Evolutionary conservation across 2,888 invertebrate genomes (phyloP).

Genomic region (Drosophila nigritarsus): DNA sequence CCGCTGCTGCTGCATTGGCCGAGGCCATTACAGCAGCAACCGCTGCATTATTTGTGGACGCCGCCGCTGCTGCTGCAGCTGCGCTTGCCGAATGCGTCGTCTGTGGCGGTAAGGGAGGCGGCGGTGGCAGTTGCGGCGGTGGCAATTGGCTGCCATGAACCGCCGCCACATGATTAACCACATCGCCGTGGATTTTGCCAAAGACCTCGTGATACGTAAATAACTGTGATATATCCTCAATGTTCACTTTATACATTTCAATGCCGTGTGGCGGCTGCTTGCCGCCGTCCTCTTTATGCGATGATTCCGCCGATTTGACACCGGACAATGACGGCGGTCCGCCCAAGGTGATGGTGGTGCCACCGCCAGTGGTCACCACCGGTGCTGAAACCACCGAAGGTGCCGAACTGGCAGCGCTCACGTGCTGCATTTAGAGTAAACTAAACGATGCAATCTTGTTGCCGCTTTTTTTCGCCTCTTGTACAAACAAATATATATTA

Average conservation of each 20-base stretch:
- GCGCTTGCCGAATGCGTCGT: conserved; percentile 72
- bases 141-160: conserved; percentile 84
- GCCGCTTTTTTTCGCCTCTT: conserved; percentile 14
- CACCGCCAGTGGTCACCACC: conserved; percentile 77
- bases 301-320: conserved; percentile 65
- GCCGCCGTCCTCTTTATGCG: conserved; percentile 73
- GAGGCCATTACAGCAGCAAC: conserved; percentile 74
- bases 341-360: conserved; percentile 83
- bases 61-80: conserved; percentile 80
- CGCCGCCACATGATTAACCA: conserved; percentile 85
- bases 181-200: conserved; percentile 87
- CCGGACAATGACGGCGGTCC: conserved; percentile 62
- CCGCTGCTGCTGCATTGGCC: conserved; percentile 75
- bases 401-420: conserved; percentile 77
- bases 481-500: conserved; percentile 17
- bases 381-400: conserved; percentile 74
- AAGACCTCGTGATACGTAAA: conserved; percentile 95
- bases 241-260: conserved; percentile 92
- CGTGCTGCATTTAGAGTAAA: conserved; percentile 80
- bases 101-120: conserved; percentile 68
- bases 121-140: conserved; percentile 77
- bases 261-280: conserved; percentile 86
- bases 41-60: conserved; percentile 78
- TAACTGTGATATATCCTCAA: conserved; percentile 93
- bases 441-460: conserved; percentile 32